Base-by-base conservation (phyloP, 2,113 vertebrate species). In the Herpailurus yagouaroundi region DNA sequence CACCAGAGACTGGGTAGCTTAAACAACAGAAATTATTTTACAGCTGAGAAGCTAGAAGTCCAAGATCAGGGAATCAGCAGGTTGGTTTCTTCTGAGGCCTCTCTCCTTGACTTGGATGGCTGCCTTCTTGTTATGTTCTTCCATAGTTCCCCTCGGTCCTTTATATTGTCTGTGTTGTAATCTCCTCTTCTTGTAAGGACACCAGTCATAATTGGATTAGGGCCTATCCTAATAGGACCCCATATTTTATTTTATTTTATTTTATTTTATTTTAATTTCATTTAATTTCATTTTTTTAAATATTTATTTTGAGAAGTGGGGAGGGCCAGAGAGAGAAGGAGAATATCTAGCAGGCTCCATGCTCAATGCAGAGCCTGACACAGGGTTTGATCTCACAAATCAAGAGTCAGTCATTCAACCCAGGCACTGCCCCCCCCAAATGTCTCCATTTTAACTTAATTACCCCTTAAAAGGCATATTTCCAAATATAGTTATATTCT, bases 401-500 rank as follows among this genome's bases (percentile, higher is more conserved):
- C 8, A 60, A 23, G 57, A 60, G 57, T 60, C 7, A 7, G 55
- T 7, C 55, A 57, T 19, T 57, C 55, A 57, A 57, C 57, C 45
- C 45, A 45, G 45, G 45, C 45, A 9, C 45, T 7, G 1, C 41
- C 41, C 41, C 41, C 57, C 21, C 57, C 21, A 21, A 23, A 23
- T 23, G 50, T 60, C 14, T 21, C 74, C 10, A 64, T 93, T 84
- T 60, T 84, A 60, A 89, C 7, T 88, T 94, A 76, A 68, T 92
- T 94, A 38, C 23, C 6, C 52, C 69, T 93, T 79, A 45, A 93
- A 89, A 85, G 16, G 14, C 14, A 11, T 41, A 10, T 93, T 48
- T 93, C 79, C 86, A 93, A 68, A 79, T 97, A 48, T 27, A 25
- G 55, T 85, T 76, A 57, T 68, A 41, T n/a, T n/a, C n/a, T n/a